Evolutionary conservation across 2,888 invertebrate genomes (phyloP), one percentile per base, ranked within the genome.

Genomic region (Saturnia japonica): DNA sequence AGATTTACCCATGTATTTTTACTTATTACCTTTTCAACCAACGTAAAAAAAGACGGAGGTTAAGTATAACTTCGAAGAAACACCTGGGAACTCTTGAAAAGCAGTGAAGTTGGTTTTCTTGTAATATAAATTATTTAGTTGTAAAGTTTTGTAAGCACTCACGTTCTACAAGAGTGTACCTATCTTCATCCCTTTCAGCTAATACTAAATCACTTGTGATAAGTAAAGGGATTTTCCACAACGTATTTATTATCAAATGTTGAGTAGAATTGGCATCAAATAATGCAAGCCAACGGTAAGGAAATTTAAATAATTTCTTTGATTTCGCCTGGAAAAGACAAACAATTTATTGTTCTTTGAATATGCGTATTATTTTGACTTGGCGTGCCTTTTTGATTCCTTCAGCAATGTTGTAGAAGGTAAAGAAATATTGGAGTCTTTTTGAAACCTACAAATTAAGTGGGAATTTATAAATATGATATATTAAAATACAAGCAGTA

Each of bases 241-340:
- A 70, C 1, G 73, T 70, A 25, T 76, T 42, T 16, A 74, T 34
- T 51, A 68, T 70, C n/a, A 74, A 72, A 64, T 78, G 57, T 54
- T 77, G 43, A 12, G 51, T 72, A 3, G 76, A 71, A 19, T 75
- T 76, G 6, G 78, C 34, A 64, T 7, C 12, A 64, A 40, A 74
- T 0, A 91, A 69, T 0, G 85, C 74, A n/a, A 91, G 74, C 91
- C 91, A 91, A 2, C 90, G 88, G 72, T 84, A 87, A 1, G 90
- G 89, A 47, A 80, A 82, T 42, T 80, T 80, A 6, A 88, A 84
- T 2, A 85, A 74, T 16, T 77, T 74, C 16, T 77, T 77, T 11
- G 73, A 69, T 25, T 80, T 79, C 3, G 83, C 85, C 89, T 89
- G 73, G 16, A 71, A 64, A 68, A 70, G 22, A 22, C 19, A 34